These are phyloP conservation scores for Diaprepes abbreviatus DNA, from an alignment of 2,888 invertebrate genomes.

Conservation along the genomic window DNA sequence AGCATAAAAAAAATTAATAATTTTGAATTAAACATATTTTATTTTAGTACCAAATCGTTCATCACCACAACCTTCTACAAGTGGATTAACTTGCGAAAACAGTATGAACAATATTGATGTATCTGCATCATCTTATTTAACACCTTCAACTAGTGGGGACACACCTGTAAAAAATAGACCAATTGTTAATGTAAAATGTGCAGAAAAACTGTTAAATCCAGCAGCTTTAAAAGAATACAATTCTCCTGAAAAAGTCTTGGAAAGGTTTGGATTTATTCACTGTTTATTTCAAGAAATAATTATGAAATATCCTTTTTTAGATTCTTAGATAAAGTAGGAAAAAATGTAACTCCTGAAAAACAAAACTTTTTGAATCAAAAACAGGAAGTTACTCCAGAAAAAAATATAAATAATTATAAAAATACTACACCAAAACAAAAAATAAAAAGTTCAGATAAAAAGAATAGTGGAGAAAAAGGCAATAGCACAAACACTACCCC, in stretches of 20 bases:
- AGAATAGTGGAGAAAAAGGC: background rate
- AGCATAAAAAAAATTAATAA: background rate
- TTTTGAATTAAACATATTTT: too few species aligned
- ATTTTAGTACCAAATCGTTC: background rate
- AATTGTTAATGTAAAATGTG: slow-evolving; percentile 48
- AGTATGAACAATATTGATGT: background rate
- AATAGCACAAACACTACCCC: slow-evolving; percentile 15
- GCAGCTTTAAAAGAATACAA: slow-evolving; percentile 45
- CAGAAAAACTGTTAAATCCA: slow-evolving; percentile 50
- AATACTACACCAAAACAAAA: slow-evolving; percentile 13
- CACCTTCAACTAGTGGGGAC: slow-evolving; percentile 38
- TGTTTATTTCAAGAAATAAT: too few species aligned
- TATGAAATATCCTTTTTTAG: background rate
- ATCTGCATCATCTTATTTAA: background rate
- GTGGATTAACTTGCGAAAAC: slow-evolving; percentile 14
- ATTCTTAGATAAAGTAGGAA: slow-evolving; percentile 17
- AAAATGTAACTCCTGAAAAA: background rate
- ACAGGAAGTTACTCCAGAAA: slow-evolving; percentile 38
- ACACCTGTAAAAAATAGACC: slow-evolving; percentile 29
- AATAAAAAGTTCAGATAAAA: slow-evolving; percentile 12
- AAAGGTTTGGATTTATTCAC: slow-evolving; percentile 10
- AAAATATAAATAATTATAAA: slow-evolving; percentile 20
- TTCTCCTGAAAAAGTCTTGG: slow-evolving; percentile 46
- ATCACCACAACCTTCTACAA: slow-evolving; percentile 30
- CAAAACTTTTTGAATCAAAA: background rate